A percentile compares a stretch with the other conserved stretches of the same genome.
Conservation (phyloP, 2,797 vertebrate species). For the Malurus leucopterus region DNA sequence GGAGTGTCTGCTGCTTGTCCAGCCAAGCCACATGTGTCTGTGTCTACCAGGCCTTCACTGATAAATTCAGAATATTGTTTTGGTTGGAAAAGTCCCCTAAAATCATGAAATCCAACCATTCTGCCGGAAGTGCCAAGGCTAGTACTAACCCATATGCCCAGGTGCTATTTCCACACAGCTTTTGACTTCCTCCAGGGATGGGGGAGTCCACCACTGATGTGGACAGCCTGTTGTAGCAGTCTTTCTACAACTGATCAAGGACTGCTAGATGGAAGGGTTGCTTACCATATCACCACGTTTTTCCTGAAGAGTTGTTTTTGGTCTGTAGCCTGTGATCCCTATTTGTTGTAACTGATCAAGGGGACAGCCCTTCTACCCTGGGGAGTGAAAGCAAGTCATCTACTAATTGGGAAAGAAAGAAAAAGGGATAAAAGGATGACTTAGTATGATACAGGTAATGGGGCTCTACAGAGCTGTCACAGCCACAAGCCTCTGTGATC, state of each 20-base stretch:
- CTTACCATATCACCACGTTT: background rate
- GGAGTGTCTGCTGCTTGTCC: background rate
- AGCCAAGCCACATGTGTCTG: fast-evolving
- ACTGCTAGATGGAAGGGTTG: background rate
- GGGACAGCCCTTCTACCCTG: background rate
- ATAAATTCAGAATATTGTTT: background rate
- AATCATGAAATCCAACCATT: background rate
- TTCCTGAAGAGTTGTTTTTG: background rate
- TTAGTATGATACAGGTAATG: background rate
- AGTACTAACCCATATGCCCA: background rate
- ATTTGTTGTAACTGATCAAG: background rate
- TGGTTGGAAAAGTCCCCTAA: background rate
- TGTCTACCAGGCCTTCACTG: background rate
- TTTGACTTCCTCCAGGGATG: background rate
- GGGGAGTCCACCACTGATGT: background rate
- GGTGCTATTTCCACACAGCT: background rate
- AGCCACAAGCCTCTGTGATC: background rate
- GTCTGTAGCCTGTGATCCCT: background rate
- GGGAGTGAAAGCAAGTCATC: background rate
- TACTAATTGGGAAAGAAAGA: background rate
- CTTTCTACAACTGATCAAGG: background rate
- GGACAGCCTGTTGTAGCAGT: background rate
- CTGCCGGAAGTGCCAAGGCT: background rate
- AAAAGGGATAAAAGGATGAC: background rate
- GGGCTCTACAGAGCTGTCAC: background rate